Percentiles rank a stretch among this genome's conserved stretches.
Evolutionary conservation across 2,113 vertebrate species (phyloP).

Genomic region (Cygnus buccinator): DNA sequence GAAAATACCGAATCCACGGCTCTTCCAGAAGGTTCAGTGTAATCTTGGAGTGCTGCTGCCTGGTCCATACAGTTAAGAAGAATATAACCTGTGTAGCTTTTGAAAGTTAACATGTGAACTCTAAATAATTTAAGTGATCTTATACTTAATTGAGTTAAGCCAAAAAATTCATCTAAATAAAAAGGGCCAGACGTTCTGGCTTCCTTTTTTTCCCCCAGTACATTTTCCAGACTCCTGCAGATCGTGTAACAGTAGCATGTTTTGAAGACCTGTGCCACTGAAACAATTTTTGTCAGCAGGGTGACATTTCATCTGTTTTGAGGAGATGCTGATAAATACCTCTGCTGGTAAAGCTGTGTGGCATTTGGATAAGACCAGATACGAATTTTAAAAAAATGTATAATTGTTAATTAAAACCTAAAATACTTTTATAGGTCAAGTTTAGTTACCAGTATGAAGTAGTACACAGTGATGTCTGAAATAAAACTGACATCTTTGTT

Average conservation of each 20-base stretch:
- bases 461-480: background rate
- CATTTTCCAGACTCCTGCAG: background rate
- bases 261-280: background rate
- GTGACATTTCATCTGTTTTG: background rate
- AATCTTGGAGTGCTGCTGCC: background rate
- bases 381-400: background rate
- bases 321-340: background rate
- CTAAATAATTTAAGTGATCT: background rate
- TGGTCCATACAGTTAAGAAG: background rate
- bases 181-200: background rate
- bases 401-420: background rate
- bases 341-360: background rate
- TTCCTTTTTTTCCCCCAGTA: fast-evolving
- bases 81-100: background rate
- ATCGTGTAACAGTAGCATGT: background rate
- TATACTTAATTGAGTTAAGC: background rate
- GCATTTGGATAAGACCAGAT: background rate
- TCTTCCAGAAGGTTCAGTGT: background rate
- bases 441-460: background rate
- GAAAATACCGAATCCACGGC: background rate
- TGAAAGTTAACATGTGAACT: background rate
- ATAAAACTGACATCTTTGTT: background rate
- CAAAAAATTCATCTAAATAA: background rate
- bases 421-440: background rate
- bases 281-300: background rate